A percentile compares a stretch with the other conserved stretches of the same genome.
phyloP scores from a whole-genome alignment of 2,113 vertebrate species.

The Jacana jacana region DNA sequence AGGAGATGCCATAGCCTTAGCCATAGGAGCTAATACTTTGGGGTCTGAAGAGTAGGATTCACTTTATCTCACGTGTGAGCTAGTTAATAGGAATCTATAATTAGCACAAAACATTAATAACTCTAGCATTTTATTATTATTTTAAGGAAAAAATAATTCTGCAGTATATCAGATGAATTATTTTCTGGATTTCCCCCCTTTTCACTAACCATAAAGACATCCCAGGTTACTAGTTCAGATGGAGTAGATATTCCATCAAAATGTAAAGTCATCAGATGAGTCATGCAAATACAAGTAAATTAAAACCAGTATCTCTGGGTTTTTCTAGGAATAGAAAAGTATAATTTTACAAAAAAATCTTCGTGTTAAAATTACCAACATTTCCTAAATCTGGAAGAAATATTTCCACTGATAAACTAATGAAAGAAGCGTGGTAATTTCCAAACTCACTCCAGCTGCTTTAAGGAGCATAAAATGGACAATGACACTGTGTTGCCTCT shows the following conservation, averaged over 20 bases:
- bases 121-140: background rate
- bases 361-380: background rate
- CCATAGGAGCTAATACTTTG: background rate
- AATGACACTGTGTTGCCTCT: background rate
- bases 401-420: background rate
- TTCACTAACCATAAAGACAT: background rate
- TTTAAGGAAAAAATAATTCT: background rate
- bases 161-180: background rate
- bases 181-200: background rate
- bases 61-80: background rate
- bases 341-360: background rate
- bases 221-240: background rate
- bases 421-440: background rate
- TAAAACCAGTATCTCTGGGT: background rate
- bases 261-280: background rate
- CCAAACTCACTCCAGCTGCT: background rate
- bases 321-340: background rate
- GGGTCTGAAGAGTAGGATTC: background rate
- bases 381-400: background rate
- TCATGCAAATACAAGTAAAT: background rate
- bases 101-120: background rate
- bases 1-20: background rate
- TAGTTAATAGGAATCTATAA: background rate
- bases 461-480: background rate
- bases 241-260: background rate